Evolutionary conservation across 2,888 invertebrate species (phyloP).

Genomic region (Teinopalpus imperialis): DNA sequence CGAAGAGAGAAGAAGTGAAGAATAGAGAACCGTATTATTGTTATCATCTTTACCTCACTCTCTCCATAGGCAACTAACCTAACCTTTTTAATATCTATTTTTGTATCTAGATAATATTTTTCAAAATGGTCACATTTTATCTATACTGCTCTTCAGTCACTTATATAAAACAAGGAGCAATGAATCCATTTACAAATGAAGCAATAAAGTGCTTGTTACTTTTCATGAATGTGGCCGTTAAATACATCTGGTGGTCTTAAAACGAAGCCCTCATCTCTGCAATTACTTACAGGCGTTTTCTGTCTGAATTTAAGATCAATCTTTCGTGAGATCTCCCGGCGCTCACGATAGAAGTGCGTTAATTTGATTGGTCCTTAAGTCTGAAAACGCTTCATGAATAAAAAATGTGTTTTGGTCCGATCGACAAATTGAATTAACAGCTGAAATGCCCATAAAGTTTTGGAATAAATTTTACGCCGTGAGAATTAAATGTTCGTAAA

Average conservation of each 20-base stretch:
- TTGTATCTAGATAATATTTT: too few relatives aligned
- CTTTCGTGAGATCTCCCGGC: background rate
- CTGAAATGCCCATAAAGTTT: conserved; percentile 16
- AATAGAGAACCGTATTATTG: too few relatives aligned
- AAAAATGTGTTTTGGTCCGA: conserved; percentile 23
- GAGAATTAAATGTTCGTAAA: conserved; percentile 3
- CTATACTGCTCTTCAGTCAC: too few relatives aligned
- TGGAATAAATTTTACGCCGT: conserved; percentile 18
- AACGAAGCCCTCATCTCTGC: conserved; percentile 8
- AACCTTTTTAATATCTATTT: too few relatives aligned
- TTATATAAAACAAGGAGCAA: too few relatives aligned
- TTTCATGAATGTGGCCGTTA: conserved; percentile 12
- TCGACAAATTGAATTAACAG: conserved; percentile 20
- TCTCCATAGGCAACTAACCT: too few relatives aligned
- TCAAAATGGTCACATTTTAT: too few relatives aligned
- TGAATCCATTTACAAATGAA: conserved; percentile 20
- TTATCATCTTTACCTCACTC: too few relatives aligned
- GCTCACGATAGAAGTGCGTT: conserved; percentile 16
- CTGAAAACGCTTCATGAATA: conserved; percentile 16
- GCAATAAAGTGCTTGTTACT: conserved; percentile 12
- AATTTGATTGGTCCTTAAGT: conserved; percentile 21
- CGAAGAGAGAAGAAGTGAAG: too few relatives aligned
- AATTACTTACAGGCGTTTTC: conserved; percentile 20
- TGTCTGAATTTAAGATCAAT: conserved; percentile 14
- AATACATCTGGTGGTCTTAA: conserved; percentile 17